A percentile compares a stretch with the other conserved stretches of the same genome.
These are phyloP conservation scores for Anas bahamensis DNA, from an alignment of 2,797 vertebrate species.

Conservation along the genomic window DNA sequence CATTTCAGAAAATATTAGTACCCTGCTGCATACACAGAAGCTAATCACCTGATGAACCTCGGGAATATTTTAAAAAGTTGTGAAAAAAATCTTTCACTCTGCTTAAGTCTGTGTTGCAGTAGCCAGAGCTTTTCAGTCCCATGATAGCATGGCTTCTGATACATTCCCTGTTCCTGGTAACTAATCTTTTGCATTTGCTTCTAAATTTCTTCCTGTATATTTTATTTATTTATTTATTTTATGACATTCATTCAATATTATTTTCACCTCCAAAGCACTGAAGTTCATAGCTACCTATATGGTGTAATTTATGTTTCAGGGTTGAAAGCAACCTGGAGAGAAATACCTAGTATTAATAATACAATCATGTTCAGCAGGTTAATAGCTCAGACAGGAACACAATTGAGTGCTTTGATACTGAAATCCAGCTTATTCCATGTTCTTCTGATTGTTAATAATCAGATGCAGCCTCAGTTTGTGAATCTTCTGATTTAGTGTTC, in stretches of 20 bases:
- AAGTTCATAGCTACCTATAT: neutral
- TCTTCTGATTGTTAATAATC: neutral
- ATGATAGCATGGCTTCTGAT: accelerated
- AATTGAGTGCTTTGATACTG: neutral
- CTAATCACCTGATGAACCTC: neutral
- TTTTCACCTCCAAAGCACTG: neutral
- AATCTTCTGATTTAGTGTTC: neutral
- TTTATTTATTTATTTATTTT: neutral
- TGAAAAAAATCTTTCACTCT: neutral
- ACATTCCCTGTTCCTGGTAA: neutral
- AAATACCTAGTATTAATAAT: neutral
- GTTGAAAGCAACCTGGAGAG: neutral
- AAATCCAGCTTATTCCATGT: neutral
- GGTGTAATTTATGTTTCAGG: neutral
- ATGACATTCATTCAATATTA: neutral
- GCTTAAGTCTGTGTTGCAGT: neutral
- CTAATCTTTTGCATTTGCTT: neutral
- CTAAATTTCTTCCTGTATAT: neutral
- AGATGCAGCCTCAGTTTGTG: neutral
- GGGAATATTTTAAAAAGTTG: neutral
- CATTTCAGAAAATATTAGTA: neutral
- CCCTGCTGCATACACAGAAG: neutral
- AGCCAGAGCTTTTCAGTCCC: neutral
- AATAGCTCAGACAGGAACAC: neutral
- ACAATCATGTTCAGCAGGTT: neutral